Percentiles rank a stretch among this genome's conserved stretches.
Conservation (phyloP, 23 tunicate genomes). For the Clavelina lepadiformis region DNA sequence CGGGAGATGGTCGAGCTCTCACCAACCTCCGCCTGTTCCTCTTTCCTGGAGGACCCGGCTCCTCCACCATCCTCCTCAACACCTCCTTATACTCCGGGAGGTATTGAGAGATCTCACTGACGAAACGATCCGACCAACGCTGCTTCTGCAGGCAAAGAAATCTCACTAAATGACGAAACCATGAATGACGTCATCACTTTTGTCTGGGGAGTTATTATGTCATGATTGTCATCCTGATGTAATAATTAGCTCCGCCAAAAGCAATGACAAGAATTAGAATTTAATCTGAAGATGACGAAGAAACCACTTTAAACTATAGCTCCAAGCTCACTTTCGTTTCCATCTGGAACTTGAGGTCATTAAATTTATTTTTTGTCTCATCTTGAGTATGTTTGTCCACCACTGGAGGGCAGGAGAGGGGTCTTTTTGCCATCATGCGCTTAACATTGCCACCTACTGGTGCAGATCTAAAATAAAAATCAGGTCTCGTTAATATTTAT, state of each 20-base stretch:
- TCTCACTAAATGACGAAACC: not conserved
- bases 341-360: slow-evolving; percentile 48
- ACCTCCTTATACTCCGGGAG: slow-evolving; percentile 64
- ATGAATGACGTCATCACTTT: too few relatives aligned
- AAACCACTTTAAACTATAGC: not conserved
- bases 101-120: slow-evolving; percentile 31
- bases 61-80: slow-evolving; percentile 42
- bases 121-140: slow-evolving; percentile 43
- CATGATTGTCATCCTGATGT: slow-evolving; percentile 7
- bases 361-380: slow-evolving; percentile 22
- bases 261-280: not conserved
- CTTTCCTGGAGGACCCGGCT: slow-evolving; percentile 40
- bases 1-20: slow-evolving; percentile 29
- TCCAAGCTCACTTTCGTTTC: slow-evolving; percentile 30
- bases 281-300: not conserved
- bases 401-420: slow-evolving; percentile 58
- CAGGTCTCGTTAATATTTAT: too few relatives aligned
- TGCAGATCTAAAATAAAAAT: too few relatives aligned
- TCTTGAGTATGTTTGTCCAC: slow-evolving; percentile 16
- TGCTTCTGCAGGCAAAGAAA: slow-evolving; percentile 22
- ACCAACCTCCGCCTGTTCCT: not conserved
- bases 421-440: too few relatives aligned
- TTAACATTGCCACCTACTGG: too few relatives aligned
- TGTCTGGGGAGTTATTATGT: not conserved
- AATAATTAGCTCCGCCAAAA: slow-evolving; percentile 1